Evolutionary conservation across 2,113 vertebrate genomes (phyloP).

Genomic region (Setophaga coronata): DNA sequence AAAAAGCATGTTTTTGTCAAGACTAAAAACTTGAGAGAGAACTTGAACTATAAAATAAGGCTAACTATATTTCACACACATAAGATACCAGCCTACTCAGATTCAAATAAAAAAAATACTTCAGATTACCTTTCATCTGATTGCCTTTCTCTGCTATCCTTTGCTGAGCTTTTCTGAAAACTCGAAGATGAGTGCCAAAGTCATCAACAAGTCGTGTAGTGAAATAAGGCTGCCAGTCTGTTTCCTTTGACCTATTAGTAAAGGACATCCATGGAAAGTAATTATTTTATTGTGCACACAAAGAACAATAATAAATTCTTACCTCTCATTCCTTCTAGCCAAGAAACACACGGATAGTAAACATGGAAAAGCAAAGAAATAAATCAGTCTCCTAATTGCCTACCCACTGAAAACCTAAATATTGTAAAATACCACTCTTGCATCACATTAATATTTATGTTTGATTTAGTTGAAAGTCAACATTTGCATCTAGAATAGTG

Average conservation of each 20-base stretch:
- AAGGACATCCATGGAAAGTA: neutral
- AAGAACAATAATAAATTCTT: neutral
- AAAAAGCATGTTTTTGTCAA: neutral
- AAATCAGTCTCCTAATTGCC: neutral
- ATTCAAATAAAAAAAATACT: neutral
- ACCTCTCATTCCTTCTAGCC: neutral
- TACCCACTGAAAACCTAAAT: neutral
- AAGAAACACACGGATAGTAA: neutral
- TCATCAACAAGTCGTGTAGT: constrained; percentile 97
- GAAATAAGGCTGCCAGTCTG: constrained; percentile 99
- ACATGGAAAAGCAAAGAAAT: neutral
- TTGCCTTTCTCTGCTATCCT: constrained; percentile 90
- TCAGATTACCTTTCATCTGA: constrained; percentile 82
- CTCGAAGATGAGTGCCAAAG: constrained; percentile 95
- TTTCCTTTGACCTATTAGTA: constrained; percentile 91
- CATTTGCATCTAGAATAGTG: neutral
- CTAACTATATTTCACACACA: neutral
- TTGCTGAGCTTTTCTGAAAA: constrained; percentile 98
- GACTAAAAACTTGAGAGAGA: neutral
- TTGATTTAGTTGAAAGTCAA: neutral
- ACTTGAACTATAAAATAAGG: neutral
- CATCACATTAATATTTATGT: neutral
- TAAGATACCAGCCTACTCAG: neutral
- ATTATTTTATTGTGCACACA: neutral
- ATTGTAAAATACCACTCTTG: neutral